phyloP scores from a whole-genome alignment of 2,797 vertebrate species.

The Rallus crepitans region DNA sequence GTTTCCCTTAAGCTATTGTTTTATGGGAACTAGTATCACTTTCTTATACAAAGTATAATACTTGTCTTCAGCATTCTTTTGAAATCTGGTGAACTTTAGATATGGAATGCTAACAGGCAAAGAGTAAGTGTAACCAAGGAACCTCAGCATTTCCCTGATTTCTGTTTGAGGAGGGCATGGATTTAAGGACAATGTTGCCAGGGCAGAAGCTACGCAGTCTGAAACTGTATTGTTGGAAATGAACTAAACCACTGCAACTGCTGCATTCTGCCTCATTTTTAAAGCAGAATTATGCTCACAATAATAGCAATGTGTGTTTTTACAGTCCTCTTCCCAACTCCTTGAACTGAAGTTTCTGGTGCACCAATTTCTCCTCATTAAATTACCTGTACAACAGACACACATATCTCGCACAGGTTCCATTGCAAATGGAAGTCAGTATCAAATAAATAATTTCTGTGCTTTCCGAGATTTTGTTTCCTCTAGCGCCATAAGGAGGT shows the following conservation, averaged over 20 bases:
- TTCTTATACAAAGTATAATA: background rate
- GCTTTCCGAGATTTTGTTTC: background rate
- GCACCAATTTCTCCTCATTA: background rate
- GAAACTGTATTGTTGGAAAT: background rate
- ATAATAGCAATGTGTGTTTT: background rate
- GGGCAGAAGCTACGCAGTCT: background rate
- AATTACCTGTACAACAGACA: background rate
- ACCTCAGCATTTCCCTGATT: background rate
- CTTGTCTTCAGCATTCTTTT: slow-evolving; percentile 11
- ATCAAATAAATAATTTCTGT: background rate
- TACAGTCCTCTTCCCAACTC: background rate
- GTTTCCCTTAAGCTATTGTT: slow-evolving; percentile 51
- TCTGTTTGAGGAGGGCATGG: background rate
- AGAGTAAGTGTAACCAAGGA: background rate
- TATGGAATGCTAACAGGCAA: slow-evolving; percentile 54
- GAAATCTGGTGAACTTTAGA: slow-evolving; percentile 63
- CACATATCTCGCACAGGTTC: background rate
- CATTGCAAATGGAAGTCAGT: background rate
- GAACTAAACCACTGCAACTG: background rate
- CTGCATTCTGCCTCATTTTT: background rate
- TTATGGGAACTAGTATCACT: slow-evolving; percentile 29
- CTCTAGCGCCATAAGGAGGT: background rate
- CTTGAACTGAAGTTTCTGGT: background rate
- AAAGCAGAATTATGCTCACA: background rate
- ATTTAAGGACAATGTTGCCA: background rate